Base-by-base conservation (phyloP, 2,888 invertebrate genomes). In the Platynereis dumerilii region DNA sequence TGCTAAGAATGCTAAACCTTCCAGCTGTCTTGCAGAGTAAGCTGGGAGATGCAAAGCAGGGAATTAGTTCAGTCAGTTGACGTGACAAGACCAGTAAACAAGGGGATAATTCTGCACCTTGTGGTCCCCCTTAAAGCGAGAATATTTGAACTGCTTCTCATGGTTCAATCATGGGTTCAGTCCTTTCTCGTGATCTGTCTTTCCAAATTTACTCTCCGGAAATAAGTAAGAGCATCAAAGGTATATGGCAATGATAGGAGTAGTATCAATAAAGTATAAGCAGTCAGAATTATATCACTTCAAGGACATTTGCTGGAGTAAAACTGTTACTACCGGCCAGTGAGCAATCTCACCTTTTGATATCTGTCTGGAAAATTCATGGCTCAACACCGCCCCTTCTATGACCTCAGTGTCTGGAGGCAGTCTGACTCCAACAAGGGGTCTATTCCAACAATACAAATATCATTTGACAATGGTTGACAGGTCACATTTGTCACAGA, bases 1-100 rank as follows among this genome's bases (percentile, higher is more conserved):
- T 12, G 5, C 12, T 34, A 12, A 34, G 34, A 34, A 34, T 34
- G n/a, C n/a, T n/a, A n/a, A n/a, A n/a, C 22, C 12, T 60, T 62
- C 17, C 39, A 64, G 64, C 26, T 28, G 57, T 92, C 84, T 83
- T 90, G 2, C 84, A 87, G 61, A 86, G 34, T n/a, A 34, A 34
- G 34, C 34, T 12, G 12, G 5, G 34, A 34, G 12, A 34, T 34
- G 12, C 34, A 7, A 34, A 34, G 12, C 34, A 34, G 34, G 7
- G 34, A 34, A 34, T 34, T 34, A 34, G 34, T 34, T 34, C 34
- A 34, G 34, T 5, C 12, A 34, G 12, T 34, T 34, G 5, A 12
- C 34, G 34, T 34, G 34, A 34, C 34, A 7, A 12, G 34, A 34
- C 5, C 5, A 34, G 24, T 20, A 10, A 52, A 10, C 20, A 24